Base-by-base conservation (phyloP, 2,797 vertebrate species). In the Pseudochromis fuscus region DNA sequence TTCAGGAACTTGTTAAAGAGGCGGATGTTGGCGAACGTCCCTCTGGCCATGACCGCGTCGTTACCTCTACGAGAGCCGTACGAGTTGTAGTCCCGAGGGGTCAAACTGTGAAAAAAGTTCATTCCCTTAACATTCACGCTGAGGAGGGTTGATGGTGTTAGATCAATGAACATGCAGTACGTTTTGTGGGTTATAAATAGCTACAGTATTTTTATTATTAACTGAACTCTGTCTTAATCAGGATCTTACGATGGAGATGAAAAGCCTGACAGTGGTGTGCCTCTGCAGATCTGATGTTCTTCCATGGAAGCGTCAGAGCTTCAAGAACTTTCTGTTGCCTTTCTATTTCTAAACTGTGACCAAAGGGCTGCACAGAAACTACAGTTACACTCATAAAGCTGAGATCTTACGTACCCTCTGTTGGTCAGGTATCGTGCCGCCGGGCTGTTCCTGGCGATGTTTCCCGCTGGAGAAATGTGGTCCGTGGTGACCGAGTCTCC, bases 401-500 rank as follows among this genome's bases (percentile, higher is more conserved):
- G 12, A 9, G 49, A 0, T 45, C 2, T 2, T 2, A n/a, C 95
- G 94, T 88, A 99, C 98, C 96, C 96, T 82, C 92, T 94, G 85
- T 55, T 90, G 21, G 94, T 95, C 77, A 99, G 93, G 70, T 96
- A 96, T 64, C 96, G 96, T 6, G 98, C 98, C 13, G 97, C 97
- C 25, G 96, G 73, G 85, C 97, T 99, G 87, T 92, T 97, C 72
- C 97, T 94, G 72, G 98, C 97, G n/a, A 99, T 99, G 91, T 99
- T 99, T 45, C 98, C 98, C 13, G 97, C 98, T 25, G 98, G 98
- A 56, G 98, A 99, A 80, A 99, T 99, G 90, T 99, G 98, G 88
- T 99, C 98, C 0, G 98, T 99, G 56, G 98, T 99, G 68, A 99
- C 97, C 0, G 98, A 99, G 87, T 99, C 98, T 6, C 98, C 96